Base-by-base conservation (phyloP, 2,797 vertebrate genomes). In the Poecilia velifera region DNA sequence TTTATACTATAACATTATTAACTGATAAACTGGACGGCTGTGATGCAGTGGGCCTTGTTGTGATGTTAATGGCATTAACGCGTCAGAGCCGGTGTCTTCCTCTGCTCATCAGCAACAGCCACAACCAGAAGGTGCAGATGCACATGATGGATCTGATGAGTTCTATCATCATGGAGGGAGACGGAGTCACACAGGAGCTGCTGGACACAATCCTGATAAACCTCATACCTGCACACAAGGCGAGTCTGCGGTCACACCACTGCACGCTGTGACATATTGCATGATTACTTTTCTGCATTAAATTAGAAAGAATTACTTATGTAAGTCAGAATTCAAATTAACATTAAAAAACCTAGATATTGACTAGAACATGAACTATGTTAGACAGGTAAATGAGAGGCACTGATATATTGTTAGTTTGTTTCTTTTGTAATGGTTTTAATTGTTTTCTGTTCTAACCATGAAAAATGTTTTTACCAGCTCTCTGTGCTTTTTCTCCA, bases 141-240 rank as follows among this genome's bases (percentile, higher is more conserved):
- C 98, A 99, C 93, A 99, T 99, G 98, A 94, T 99, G 95, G 98
- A 99, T 92, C 96, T 99, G 96, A 99, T 99, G 98, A 99, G 98
- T 96, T 99, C 98, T 93, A 99, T 99, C 96, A 99, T 99, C 95
- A 98, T 98, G 97, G 98, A 99, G 94, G 98, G 98, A 82, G 98
- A 99, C 83, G 98, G 98, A 92, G 98, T 99, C 93, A 99, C 98
- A 88, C 98, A 99, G 91, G 98, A 99, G 94, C 94, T 99, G 91
- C 91, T 99, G 94, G 98, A 99, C 90, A 98, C 98, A 76, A 99
- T 99, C 94, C 98, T 99, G 89, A 99, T 99, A 87, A 99, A 99
- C 95, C 98, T 99, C 94, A 99, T 99, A 85, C 98, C 98, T 91
- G 98, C 98, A 92, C 98, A 99, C 95, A 99, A 99, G 97, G 98